Evolutionary conservation across 2,113 vertebrate genomes (phyloP), one percentile per base, ranked within the genome.

Genomic region (Canis aureus): DNA sequence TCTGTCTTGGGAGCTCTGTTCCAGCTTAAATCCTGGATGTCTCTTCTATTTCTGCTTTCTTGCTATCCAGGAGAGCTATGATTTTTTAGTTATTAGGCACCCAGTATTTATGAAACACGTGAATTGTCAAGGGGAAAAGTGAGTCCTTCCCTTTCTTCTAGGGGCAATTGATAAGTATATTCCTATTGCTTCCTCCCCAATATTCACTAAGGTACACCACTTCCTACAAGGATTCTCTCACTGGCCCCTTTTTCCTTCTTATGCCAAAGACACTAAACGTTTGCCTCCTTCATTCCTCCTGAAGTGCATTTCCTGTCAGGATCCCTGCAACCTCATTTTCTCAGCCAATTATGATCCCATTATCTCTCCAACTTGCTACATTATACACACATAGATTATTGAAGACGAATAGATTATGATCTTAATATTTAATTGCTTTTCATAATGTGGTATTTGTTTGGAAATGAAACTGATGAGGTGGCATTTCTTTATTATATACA

Each of bases 281-380:
- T 8, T 97, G 83, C 82, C 95, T 85, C 94, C 25, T 64, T 76
- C 38, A 79, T 98, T 98, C n/a, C 62, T 92, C 97, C 66, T 74
- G 60, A 66, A 82, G 95, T 74, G 67, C 0, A 55, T 94, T 92
- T 97, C 73, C 84, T 92, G 27, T 74, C 83, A 82, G 97, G 97
- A 96, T 97, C 96, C 16, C 73, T 98, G 71, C 94, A 97, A 95
- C 20, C 16, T 98, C 82, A 98, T 98, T 98, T 98, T 97, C 92
- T 92, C 96, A 98, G 79, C 38, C 3, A 23, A 95, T 98, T 98
- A 97, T 66, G 69, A 96, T 93, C 94, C 92, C 73, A 97, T 98
- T 98, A 97, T 93, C 91, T 97, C 69, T 84, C 71, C 94, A 67
- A 98, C 69, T 97, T 98, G 15, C 51, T 93, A 78, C 17, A 78